Percentiles rank a stretch among this genome's conserved stretches.
These are phyloP conservation scores for Telenomus remus DNA, from an alignment of 1,140 invertebrate genomes.

Conservation along the genomic window DNA sequence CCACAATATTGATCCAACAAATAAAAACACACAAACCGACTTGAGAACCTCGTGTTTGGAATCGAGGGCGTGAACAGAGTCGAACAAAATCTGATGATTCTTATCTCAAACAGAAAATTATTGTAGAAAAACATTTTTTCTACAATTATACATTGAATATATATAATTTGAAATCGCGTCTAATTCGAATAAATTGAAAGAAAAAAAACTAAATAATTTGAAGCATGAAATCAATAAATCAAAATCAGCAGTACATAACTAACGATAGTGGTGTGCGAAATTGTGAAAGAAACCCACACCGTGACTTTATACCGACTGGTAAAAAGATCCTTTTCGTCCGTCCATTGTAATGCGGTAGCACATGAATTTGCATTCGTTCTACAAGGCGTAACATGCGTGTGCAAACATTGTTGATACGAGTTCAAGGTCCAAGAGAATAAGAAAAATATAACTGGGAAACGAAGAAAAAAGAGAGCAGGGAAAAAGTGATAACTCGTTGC, in stretches of 20 bases:
- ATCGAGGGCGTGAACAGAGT: slow-evolving; percentile 2
- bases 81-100: too few relatives aligned
- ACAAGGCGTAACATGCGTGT: slow-evolving; percentile 33
- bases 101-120: slow-evolving; percentile 11
- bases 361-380: slow-evolving; percentile 36
- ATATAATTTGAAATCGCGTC: too few relatives aligned
- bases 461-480: too few relatives aligned
- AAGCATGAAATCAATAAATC: too few relatives aligned
- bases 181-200: too few relatives aligned
- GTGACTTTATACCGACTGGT: slow-evolving; percentile 11
- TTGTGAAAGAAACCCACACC: slow-evolving; percentile 38
- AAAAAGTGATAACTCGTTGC: slow-evolving; percentile 26
- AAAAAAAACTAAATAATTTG: not conserved
- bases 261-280: slow-evolving; percentile 18
- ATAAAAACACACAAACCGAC: slow-evolving; percentile 23
- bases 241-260: slow-evolving; percentile 16
- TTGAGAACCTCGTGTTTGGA: slow-evolving; percentile 13
- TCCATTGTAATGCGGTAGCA: slow-evolving; percentile 20
- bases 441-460: slow-evolving; percentile 2
- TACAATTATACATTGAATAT: too few relatives aligned
- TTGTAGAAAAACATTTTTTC: too few relatives aligned
- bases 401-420: slow-evolving; percentile 50
- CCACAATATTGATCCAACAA: slow-evolving; percentile 38
- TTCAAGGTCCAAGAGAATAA: slow-evolving; percentile 59
- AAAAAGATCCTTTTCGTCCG: slow-evolving; percentile 27